Evolutionary conservation across 2,113 vertebrate genomes (phyloP).

Genomic region (Nycticebus coucang): DNA sequence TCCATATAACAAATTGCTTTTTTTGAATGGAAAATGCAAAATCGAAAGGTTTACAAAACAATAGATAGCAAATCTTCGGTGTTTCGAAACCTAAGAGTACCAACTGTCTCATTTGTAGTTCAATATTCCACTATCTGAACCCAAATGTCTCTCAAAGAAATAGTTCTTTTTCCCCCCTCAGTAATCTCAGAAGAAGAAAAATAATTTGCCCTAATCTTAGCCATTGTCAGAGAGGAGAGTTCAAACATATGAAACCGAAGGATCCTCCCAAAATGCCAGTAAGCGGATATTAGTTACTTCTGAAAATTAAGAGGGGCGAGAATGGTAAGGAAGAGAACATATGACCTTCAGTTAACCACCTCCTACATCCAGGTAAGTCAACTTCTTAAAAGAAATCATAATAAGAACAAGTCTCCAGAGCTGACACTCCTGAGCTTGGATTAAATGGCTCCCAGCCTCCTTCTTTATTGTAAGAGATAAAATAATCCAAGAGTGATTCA

Average conservation of each 20-base stretch:
- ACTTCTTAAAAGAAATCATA: background rate
- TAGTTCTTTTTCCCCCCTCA: background rate
- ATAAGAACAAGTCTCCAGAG: background rate
- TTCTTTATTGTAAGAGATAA: background rate
- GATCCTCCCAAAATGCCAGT: background rate
- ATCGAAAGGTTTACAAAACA: background rate
- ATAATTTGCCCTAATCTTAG: background rate
- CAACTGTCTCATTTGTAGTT: background rate
- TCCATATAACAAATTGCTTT: background rate
- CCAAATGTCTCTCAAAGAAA: background rate
- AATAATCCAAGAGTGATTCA: background rate
- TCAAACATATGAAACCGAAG: background rate
- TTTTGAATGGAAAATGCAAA: background rate
- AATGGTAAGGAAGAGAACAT: background rate
- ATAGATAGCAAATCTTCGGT: background rate
- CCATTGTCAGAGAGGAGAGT: background rate
- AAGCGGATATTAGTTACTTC: accelerated
- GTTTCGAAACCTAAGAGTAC: background rate
- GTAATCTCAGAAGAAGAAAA: slow-evolving; percentile 13
- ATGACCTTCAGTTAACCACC: background rate
- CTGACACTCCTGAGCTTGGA: background rate
- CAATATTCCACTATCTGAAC: background rate
- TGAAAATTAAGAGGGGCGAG: background rate
- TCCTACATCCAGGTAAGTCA: background rate
- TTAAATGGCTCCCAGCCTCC: background rate